These are phyloP conservation scores for Melanotaenia trifasciata DNA, from an alignment of 2,797 vertebrate species.

Conservation along the genomic window DNA sequence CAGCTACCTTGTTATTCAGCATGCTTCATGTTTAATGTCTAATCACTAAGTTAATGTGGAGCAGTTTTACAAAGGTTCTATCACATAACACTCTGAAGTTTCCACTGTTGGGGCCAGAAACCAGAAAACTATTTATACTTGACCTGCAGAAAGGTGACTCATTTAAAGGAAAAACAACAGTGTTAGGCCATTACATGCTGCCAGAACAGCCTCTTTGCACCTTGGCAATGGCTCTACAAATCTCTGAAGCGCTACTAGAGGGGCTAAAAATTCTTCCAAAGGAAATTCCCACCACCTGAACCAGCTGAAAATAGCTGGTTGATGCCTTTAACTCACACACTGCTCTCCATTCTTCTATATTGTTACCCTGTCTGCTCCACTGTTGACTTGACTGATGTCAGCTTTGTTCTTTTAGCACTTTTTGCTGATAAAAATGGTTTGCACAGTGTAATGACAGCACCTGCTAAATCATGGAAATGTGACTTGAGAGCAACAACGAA, in stretches of 20 bases:
- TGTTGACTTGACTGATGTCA: too few relatives aligned
- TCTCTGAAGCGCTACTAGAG: background rate
- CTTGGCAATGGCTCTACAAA: background rate
- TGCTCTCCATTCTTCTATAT: too few relatives aligned
- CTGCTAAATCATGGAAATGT: background rate
- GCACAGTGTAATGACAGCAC: background rate
- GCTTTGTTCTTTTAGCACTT: background rate
- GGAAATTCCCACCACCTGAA: background rate
- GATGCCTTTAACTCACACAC: too few relatives aligned
- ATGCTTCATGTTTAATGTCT: background rate
- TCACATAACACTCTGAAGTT: background rate
- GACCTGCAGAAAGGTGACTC: background rate
- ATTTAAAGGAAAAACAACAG: background rate
- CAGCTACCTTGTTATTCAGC: background rate
- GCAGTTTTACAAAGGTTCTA: background rate
- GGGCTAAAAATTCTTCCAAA: background rate
- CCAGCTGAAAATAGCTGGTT: too few relatives aligned
- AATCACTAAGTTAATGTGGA: background rate
- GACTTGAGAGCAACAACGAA: background rate
- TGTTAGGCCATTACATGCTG: background rate
- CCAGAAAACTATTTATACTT: background rate
- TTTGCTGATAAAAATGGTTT: background rate
- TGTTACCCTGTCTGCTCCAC: too few relatives aligned
- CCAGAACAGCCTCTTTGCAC: background rate
- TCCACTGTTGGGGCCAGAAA: background rate